Conservation (phyloP, 2,888 invertebrate genomes). For the Rambutsinella grinnellia region DNA sequence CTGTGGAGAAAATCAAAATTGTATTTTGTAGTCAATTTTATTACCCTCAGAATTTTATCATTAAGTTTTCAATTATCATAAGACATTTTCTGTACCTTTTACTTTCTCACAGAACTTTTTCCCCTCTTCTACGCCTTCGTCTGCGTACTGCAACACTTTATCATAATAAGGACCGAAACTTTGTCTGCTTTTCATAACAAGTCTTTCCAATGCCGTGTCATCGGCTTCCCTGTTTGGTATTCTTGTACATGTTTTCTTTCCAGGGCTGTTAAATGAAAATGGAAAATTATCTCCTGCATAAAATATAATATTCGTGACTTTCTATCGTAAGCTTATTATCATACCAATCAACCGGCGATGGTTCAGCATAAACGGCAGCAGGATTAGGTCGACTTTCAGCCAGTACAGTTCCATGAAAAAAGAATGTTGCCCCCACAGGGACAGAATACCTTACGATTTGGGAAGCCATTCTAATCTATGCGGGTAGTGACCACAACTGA, state of each 20-base stretch:
- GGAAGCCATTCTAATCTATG: slow-evolving; percentile 27
- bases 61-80: slow-evolving; percentile 2
- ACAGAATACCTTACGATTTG: slow-evolving; percentile 49
- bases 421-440: slow-evolving; percentile 50
- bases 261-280: slow-evolving; percentile 5
- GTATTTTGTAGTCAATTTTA: not conserved
- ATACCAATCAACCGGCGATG: slow-evolving; percentile 7
- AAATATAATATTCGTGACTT: too few species aligned
- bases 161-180: slow-evolving; percentile 49
- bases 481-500: slow-evolving; percentile 5
- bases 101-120: slow-evolving; percentile 20
- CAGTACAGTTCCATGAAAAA: slow-evolving; percentile 42
- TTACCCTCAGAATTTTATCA: slow-evolving; percentile 1
- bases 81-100: slow-evolving; percentile 13
- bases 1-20: slow-evolving; percentile 22
- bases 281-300: not conserved
- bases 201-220: slow-evolving; percentile 54
- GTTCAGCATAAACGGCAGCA: slow-evolving; percentile 50
- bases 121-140: slow-evolving; percentile 17
- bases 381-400: slow-evolving; percentile 41
- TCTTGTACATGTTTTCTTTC: not conserved
- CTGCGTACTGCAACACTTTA: slow-evolving; percentile 9
- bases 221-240: slow-evolving; percentile 2
- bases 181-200: slow-evolving; percentile 53
- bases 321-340: too few species aligned